phyloP scores from a whole-genome alignment of 2,888 invertebrate species.

The Drosophila hamatofila region DNA sequence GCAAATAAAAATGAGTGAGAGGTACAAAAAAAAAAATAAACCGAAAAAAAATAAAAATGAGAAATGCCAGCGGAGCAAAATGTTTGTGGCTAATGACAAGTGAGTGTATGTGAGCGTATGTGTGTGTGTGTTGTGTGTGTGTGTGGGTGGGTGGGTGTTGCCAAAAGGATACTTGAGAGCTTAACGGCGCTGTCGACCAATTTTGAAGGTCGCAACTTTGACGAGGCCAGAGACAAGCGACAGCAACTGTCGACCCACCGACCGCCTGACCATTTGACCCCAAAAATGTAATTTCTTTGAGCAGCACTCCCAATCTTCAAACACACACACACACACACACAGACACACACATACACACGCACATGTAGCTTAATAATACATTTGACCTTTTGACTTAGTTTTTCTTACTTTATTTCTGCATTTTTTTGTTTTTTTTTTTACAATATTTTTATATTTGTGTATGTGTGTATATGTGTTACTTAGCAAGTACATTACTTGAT shows the following conservation, averaged over 20 bases:
- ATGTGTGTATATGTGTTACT: not conserved
- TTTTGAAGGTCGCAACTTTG: constrained; percentile 71
- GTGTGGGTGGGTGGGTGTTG: constrained; percentile 26
- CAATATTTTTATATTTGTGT: not conserved
- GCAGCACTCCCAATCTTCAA: constrained; percentile 48
- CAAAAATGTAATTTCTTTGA: constrained; percentile 61
- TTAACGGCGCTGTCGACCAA: constrained; percentile 60
- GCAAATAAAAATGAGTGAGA: constrained; percentile 64
- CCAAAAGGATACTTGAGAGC: constrained; percentile 70
- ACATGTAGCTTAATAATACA: constrained; percentile 58
- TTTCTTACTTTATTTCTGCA: constrained; percentile 37
- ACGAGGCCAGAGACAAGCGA: constrained; percentile 39
- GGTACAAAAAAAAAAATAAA: constrained; percentile 17
- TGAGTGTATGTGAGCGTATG: constrained; percentile 19
- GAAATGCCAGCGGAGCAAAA: constrained; percentile 58
- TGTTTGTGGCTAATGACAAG: constrained; percentile 71
- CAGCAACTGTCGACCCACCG: constrained; percentile 17
- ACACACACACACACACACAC: constrained; percentile 25
- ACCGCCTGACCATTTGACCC: constrained; percentile 68
- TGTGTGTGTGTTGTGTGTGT: constrained; percentile 14
- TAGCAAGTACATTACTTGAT: constrained; percentile 32
- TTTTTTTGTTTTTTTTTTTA: constrained; percentile 8
- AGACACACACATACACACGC: constrained; percentile 29
- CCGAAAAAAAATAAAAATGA: constrained; percentile 8
- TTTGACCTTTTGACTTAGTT: constrained; percentile 78